Evolutionary conservation across 2,888 invertebrate genomes (phyloP), one percentile per base, ranked within the genome.

Genomic region (Agelastica alni): DNA sequence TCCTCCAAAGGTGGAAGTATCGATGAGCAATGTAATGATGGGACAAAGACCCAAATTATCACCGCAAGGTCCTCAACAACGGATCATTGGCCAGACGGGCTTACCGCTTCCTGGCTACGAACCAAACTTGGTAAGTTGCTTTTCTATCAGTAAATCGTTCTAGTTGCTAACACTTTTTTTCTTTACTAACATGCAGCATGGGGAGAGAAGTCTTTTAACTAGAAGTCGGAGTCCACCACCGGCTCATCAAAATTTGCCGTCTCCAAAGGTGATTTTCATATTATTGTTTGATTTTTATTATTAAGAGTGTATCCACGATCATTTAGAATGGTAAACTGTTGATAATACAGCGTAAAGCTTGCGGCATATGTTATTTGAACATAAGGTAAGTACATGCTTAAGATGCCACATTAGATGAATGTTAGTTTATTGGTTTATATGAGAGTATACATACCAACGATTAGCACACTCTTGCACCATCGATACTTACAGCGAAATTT

Each of bases 161-260:
- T 37, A 14, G 14, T 26, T 16, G 26, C 37, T 47, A 46, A 36
- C 36, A 5, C 20, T 14, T 37, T 47, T 34, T 31, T 30, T 58
- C 26, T 58, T 69, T 66, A 74, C 73, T 75, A 75, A 76, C 81
- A 79, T 76, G 75, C 83, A 87, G 87, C 84, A 81, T 74, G 76
- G 81, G 61, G 75, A 75, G 30, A 65, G 72, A 60, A 70, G 70
- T 65, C 61, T 70, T 59, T 72, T 70, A 69, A 75, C 75, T 68
- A 67, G 73, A 58, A 73, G 80, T 72, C 85, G 88, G 80, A 89
- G 89, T 77, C 91, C 90, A 71, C 91, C 91, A 72, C 91, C 91
- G 73, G 91, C 91, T 67, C 91, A 91, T 78, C 91, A 90, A 82
- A 90, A 87, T 74, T 85, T 86, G 72, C 87, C 87, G 67, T 66